Evolutionary conservation across 2,888 invertebrate genomes (phyloP), one percentile per base, ranked within the genome.

Genomic region (Morpho deidamia): DNA sequence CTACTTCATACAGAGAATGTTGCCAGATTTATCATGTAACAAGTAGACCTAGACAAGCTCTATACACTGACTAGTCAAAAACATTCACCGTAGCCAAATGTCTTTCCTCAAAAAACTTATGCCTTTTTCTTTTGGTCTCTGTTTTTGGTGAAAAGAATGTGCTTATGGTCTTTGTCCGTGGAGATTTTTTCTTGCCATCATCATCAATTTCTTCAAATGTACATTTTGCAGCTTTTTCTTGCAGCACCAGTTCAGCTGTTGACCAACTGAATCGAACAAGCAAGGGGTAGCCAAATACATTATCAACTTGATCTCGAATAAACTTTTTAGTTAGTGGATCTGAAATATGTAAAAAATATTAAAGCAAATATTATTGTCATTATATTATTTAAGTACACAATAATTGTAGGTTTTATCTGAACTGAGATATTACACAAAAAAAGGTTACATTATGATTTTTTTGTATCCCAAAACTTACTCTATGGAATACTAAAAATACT

Each of bases 211-310:
- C 92, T 72, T 94, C 95, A 90, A 96, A 94, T 52, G 94, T 93
- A 44, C 95, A 94, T 8, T 88, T 78, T 11, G 93, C 92, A 0
- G 95, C 96, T 48, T 93, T 92, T 7, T 94, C 92, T 60, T 95
- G 92, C 10, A 99, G 78, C 64, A 96, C 93, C 44, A 92, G 92
- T 57, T 94, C 94, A 0, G 98, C 95, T 0, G 99, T 99, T 0
- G 98, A 97, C 99, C 99, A 99, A 77, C 98, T 98, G 78, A 99
- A 98, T 58, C 99, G 90, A 0, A 99, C 99, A 11, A 99, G 88
- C 50, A 95, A 93, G 0, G 99, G 97, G 81, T 95, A 99, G 0
- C 99, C 99, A 87, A 99, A 99, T 0, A 99, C 93, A 23, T 93
- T 91, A 83, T 99, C 97, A 55, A 96, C 91, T 72, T 95, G 92